These are phyloP conservation scores for Uria aalge DNA, from an alignment of 2,113 vertebrate species.

Conservation along the genomic window DNA sequence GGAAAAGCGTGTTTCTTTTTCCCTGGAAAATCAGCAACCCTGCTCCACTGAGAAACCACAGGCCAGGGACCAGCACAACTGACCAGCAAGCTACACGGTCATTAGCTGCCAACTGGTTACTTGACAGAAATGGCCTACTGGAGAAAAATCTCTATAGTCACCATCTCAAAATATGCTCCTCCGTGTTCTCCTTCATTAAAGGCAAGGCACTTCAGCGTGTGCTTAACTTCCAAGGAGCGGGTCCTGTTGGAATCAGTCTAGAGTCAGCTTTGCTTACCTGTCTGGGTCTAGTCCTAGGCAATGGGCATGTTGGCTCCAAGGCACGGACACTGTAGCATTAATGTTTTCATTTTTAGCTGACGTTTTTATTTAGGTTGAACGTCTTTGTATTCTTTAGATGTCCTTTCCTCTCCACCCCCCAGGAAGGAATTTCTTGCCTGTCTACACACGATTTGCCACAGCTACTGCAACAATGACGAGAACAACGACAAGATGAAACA, in stretches of 20 bases:
- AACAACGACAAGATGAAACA: not conserved
- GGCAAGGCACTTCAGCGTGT: not conserved
- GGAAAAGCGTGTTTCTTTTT: not conserved
- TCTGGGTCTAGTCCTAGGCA: slow-evolving; percentile 29
- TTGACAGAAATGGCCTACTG: not conserved
- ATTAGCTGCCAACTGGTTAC: slow-evolving; percentile 9
- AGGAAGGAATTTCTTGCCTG: not conserved
- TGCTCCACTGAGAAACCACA: slow-evolving; percentile 23
- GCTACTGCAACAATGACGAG: not conserved
- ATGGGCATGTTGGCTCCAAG: not conserved
- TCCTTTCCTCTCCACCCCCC: not conserved
- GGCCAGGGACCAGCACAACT: not conserved
- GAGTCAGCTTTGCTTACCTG: slow-evolving; percentile 56
- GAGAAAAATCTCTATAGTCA: not conserved
- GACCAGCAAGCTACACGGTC: not conserved
- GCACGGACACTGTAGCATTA: not conserved
- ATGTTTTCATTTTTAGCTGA: not conserved
- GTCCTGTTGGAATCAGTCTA: slow-evolving; percentile 1
- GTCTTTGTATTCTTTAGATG: not conserved
- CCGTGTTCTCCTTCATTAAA: not conserved
- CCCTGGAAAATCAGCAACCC: not conserved
- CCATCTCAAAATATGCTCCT: not conserved
- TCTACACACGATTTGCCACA: not conserved
- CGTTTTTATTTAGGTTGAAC: not conserved
- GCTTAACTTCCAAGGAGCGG: not conserved